These are phyloP conservation scores for Tortricodes alternella DNA, from an alignment of 2,888 invertebrate genomes.

Conservation along the genomic window DNA sequence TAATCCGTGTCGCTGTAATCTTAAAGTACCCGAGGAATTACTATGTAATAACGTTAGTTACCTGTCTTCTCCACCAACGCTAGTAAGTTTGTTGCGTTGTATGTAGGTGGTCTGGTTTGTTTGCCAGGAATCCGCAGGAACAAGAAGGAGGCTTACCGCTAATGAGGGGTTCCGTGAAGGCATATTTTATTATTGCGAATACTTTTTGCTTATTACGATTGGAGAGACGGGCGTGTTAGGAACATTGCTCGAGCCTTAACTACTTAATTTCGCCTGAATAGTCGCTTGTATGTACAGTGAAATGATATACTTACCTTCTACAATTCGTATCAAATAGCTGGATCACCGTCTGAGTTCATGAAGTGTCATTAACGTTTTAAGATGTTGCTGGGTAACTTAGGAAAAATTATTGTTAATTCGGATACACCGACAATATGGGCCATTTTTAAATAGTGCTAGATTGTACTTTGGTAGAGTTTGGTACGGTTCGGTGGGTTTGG, in stretches of 20 bases:
- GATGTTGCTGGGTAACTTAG: no score
- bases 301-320: no score
- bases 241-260: neutral
- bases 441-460: no score
- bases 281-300: no score
- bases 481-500: no score
- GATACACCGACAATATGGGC: no score
- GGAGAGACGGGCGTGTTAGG: neutral
- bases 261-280: no score
- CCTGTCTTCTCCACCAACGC: neutral
- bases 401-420: no score
- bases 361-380: no score
- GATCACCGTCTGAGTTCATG: no score
- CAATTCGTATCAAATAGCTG: no score
- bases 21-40: neutral
- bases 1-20: neutral
- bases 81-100: neutral
- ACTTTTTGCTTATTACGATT: neutral
- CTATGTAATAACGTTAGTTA: neutral
- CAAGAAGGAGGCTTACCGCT: conserved; percentile 1
- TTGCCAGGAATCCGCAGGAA: neutral
- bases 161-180: conserved; percentile 4
- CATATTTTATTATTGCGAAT: neutral
- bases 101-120: conserved; percentile 10
- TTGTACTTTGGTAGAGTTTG: no score